phyloP scores from a whole-genome alignment of 2,888 invertebrate genomes.

The Leucozona laternaria region DNA sequence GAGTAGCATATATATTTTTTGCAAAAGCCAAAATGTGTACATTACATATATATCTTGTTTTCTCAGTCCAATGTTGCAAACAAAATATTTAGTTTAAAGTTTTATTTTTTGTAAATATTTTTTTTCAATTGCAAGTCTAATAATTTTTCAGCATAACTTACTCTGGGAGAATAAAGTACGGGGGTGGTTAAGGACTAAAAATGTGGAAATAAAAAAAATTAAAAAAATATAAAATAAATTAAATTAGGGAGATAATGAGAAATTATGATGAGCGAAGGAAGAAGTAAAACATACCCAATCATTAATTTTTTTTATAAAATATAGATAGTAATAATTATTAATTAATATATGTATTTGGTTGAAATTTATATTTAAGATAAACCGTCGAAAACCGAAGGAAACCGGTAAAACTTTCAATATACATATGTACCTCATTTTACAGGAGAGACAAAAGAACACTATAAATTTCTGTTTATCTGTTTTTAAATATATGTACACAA shows the following conservation, averaged over 20 bases:
- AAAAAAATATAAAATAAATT: slow-evolving; percentile 68
- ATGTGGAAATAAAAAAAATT: slow-evolving; percentile 66
- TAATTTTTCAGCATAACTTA: slow-evolving; percentile 67
- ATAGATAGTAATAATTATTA: slow-evolving; percentile 19
- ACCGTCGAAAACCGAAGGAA: not conserved
- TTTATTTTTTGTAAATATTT: slow-evolving; percentile 28
- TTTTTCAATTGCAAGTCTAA: slow-evolving; percentile 43
- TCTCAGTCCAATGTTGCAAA: slow-evolving; percentile 24
- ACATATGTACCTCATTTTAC: too few relatives aligned
- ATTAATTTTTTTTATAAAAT: slow-evolving; percentile 35
- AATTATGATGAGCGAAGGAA: slow-evolving; percentile 66
- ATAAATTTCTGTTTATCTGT: too few relatives aligned
- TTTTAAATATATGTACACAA: too few relatives aligned
- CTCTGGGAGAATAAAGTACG: slow-evolving; percentile 75
- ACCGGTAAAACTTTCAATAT: not conserved
- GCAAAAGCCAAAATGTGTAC: slow-evolving; percentile 14
- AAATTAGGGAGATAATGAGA: slow-evolving; percentile 73
- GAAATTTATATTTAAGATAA: not conserved
- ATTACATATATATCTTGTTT: slow-evolving; percentile 25
- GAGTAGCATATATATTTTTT: slow-evolving; percentile 35
- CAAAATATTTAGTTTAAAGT: slow-evolving; percentile 25
- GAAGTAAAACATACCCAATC: slow-evolving; percentile 75
- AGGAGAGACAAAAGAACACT: too few relatives aligned
- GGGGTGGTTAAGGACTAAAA: slow-evolving; percentile 72
- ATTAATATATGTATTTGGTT: slow-evolving; percentile 40